These are phyloP conservation scores for Cataglyphis rosenhaueri DNA, from an alignment of 2,888 invertebrate species.

Conservation along the genomic window DNA sequence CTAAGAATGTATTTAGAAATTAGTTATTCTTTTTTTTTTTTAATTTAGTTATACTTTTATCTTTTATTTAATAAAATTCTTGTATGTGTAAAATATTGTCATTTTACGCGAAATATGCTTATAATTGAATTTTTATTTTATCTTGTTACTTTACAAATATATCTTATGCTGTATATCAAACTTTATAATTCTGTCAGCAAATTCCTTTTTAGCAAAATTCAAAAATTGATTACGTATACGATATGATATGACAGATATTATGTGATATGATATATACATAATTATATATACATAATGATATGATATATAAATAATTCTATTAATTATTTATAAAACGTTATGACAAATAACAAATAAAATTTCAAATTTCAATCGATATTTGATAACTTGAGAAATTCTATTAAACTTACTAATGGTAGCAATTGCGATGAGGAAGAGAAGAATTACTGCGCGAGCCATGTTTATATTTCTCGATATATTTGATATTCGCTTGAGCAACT, in stretches of 20 bases:
- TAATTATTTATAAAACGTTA: background rate
- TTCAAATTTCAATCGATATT: background rate
- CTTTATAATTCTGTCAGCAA: background rate
- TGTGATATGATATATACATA: too few species aligned
- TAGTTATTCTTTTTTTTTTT: background rate
- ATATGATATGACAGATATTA: background rate
- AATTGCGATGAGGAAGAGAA: too few species aligned
- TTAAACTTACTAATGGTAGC: constrained; percentile 53
- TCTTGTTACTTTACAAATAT: background rate
- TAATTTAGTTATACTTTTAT: background rate
- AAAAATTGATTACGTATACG: background rate
- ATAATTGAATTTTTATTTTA: background rate
- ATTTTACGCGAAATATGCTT: constrained; percentile 1
- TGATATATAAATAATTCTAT: background rate
- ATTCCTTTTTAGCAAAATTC: background rate
- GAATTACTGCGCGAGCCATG: too few species aligned
- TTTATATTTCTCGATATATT: too few species aligned
- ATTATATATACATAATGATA: too few species aligned
- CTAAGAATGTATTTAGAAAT: constrained; percentile 37
- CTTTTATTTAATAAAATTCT: background rate
- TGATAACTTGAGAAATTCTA: background rate
- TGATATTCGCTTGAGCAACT: too few species aligned
- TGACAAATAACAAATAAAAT: background rate
- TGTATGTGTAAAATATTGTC: background rate
- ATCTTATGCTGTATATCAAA: background rate